phyloP scores from a whole-genome alignment of 2,113 vertebrate genomes.

The Pleuronectes platessa region DNA sequence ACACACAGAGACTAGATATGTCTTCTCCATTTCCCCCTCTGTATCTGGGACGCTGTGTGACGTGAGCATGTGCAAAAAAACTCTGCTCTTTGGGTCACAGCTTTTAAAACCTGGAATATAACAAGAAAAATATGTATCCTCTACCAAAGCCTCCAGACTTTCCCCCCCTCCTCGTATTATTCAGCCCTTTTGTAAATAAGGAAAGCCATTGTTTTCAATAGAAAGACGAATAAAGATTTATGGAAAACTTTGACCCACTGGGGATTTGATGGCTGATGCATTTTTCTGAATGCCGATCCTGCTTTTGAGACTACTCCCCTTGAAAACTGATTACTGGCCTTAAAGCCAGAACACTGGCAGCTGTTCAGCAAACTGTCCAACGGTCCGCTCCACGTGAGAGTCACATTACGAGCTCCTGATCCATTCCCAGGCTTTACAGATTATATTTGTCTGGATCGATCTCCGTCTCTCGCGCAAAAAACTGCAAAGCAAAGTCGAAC shows the following conservation, averaged over 20 bases:
- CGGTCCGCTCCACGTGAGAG: slow-evolving; percentile 21
- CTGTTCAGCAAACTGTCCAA: slow-evolving; percentile 4
- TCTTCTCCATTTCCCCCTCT: slow-evolving; percentile 6
- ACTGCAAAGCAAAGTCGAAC: slow-evolving; percentile 11
- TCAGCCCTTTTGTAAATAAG: slow-evolving; percentile 78
- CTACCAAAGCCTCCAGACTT: slow-evolving; percentile 69
- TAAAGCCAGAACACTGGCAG: slow-evolving; percentile 23
- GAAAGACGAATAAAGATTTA: slow-evolving; percentile 77
- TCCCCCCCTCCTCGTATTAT: slow-evolving; percentile 70
- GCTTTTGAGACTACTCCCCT: slow-evolving; percentile 9
- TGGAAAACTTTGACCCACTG: slow-evolving; percentile 34
- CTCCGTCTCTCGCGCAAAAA: slow-evolving; percentile 2
- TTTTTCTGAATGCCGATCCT: slow-evolving; percentile 1
- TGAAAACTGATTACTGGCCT: slow-evolving; percentile 16
- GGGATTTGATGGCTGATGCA: neutral
- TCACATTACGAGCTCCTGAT: slow-evolving; percentile 50
- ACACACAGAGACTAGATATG: slow-evolving; percentile 13
- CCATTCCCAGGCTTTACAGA: slow-evolving; percentile 23
- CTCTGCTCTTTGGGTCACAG: slow-evolving; percentile 55
- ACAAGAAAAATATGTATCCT: slow-evolving; percentile 68
- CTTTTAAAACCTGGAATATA: slow-evolving; percentile 65
- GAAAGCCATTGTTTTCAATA: slow-evolving; percentile 77
- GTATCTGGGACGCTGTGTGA: slow-evolving; percentile 48
- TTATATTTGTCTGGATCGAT: neutral
- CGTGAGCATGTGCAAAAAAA: slow-evolving; percentile 74